These are phyloP conservation scores for Tetrax tetrax DNA, from an alignment of 2,113 vertebrate genomes.

Conservation along the genomic window DNA sequence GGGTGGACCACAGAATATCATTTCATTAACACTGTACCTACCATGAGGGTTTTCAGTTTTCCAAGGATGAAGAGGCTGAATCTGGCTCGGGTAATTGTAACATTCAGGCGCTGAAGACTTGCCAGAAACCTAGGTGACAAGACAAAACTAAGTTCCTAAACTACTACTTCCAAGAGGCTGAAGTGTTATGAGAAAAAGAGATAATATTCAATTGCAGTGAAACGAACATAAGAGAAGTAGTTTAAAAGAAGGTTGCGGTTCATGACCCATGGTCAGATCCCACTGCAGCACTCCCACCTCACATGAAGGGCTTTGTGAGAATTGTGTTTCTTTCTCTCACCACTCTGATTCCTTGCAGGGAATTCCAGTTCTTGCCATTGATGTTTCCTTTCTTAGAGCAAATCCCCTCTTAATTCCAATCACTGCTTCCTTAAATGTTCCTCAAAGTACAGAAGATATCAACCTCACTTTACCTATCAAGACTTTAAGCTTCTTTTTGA, in stretches of 20 bases:
- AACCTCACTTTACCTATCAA: conserved; percentile 52
- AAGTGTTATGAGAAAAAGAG: neutral
- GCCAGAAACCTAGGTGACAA: conserved; percentile 79
- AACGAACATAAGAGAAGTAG: neutral
- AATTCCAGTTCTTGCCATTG: neutral
- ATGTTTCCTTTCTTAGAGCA: conserved; percentile 35
- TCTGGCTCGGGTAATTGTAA: conserved; percentile 86
- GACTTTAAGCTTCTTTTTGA: conserved; percentile 47
- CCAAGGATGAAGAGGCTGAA: conserved; percentile 88
- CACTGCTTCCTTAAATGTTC: neutral
- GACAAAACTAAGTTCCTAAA: neutral
- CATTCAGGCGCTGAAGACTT: conserved; percentile 84
- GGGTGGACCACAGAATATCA: neutral
- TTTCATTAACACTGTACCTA: conserved; percentile 37
- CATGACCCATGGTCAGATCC: neutral
- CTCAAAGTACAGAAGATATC: conserved; percentile 3
- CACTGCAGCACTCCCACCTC: neutral
- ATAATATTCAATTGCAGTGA: neutral
- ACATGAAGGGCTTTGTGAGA: neutral
- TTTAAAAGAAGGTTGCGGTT: neutral
- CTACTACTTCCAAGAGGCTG: neutral
- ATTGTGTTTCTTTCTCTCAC: neutral
- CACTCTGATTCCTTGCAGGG: neutral
- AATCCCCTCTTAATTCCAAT: conserved; percentile 34
- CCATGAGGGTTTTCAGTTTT: conserved; percentile 82